phyloP scores from a whole-genome alignment of 2,888 invertebrate genomes.

The Hanleya hanleyi region DNA sequence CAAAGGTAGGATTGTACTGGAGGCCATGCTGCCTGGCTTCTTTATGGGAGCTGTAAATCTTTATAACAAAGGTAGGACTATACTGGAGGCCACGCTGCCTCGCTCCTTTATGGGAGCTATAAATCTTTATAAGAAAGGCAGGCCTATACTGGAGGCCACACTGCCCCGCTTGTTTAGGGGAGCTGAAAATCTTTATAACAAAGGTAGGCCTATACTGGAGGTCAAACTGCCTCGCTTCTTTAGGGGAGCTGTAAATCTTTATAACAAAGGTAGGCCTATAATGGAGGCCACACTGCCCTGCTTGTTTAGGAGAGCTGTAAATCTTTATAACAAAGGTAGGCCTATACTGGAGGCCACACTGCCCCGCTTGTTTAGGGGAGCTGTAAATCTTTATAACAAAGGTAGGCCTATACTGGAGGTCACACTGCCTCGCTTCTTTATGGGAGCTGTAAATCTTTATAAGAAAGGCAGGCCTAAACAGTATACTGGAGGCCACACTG shows the following conservation, averaged over 20 bases:
- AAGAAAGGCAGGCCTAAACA: slow-evolving; percentile 81
- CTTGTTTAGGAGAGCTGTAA: too few relatives aligned
- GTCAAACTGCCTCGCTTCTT: slow-evolving; percentile 89
- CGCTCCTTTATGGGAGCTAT: too few relatives aligned
- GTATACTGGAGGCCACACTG: too few relatives aligned
- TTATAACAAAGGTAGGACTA: slow-evolving; percentile 82
- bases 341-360: too few relatives aligned
- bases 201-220: slow-evolving; percentile 88
- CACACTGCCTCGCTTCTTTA: slow-evolving; percentile 88
- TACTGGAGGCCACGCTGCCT: too few relatives aligned
- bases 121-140: too few relatives aligned
- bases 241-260: slow-evolving; percentile 89
- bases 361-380: too few relatives aligned
- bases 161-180: slow-evolving; percentile 90
- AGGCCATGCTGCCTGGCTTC: slow-evolving; percentile 87
- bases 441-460: slow-evolving; percentile 88
- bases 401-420: slow-evolving; percentile 90
- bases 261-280: slow-evolving; percentile 81
- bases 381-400: too few relatives aligned
- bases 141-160: slow-evolving; percentile 86
- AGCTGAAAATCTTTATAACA: slow-evolving; percentile 84
- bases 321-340: too few relatives aligned
- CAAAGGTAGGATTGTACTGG: slow-evolving; percentile 86
- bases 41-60: slow-evolving; percentile 91
- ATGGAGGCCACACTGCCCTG: too few relatives aligned